Base-by-base conservation (phyloP, 2,888 invertebrate species). In the Rhamphomyia laevipes region DNA sequence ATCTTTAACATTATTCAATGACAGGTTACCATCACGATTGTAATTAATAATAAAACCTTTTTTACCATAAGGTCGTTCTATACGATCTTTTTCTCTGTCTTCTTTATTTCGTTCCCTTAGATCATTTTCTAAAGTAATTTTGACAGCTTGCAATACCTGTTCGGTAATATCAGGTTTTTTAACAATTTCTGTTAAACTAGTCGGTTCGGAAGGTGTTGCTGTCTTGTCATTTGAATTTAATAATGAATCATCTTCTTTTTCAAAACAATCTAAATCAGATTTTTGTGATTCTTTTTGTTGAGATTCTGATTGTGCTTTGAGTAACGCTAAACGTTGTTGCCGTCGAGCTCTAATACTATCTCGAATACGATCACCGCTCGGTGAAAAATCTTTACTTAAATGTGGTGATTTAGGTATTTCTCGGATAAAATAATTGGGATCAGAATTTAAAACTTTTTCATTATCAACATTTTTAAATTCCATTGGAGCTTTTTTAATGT, bases 331-430 rank as follows among this genome's bases (percentile, higher is more conserved):
- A 18, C 59, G 49, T 30, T 59, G 67, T 1, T 71, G 64, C 1
- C 70, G 58, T 7, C 67, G 58, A 3, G 71, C 68, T 4, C 70
- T 60, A 57, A 69, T 67, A 51, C 71, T 71, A 50, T 69, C 69
- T 31, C 70, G 60, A 51, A 71, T 60, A 10, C 70, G 60, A 27
- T 70, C 70, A 5, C 70, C 70, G 30, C 64, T 68, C 1, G 70
- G 70, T 15, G 69, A 67, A 54, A 71, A 71, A 53, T 71, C 70
- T 53, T 70, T 71, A 16, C 70, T 67, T 44, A 71, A 55, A 51
- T 70, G 70, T 15, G 70, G 70, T 1, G 70, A 70, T 49, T 71
- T 70, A 10, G 70, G 71, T 57, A 70, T 68, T 23, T 65, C 66
- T 9, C 53, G 52, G 17, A 55, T 52, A 47, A 54, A 51, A 43